Evolutionary conservation across 1,140 invertebrate genomes (phyloP).

Genomic region (Hestina assimilis): DNA sequence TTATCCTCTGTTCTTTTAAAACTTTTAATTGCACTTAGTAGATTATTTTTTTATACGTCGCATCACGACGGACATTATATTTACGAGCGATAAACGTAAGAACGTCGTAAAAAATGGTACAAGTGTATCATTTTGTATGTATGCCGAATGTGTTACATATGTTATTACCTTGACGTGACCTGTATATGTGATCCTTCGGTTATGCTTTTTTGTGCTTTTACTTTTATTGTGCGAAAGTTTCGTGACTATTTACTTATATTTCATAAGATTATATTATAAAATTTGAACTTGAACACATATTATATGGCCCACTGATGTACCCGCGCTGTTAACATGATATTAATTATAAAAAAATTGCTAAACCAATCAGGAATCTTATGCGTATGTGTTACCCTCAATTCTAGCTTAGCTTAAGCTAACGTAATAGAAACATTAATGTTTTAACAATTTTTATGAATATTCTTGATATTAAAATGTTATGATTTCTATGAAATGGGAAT

Average conservation of each 20-base stretch:
- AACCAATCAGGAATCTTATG: too few relatives aligned
- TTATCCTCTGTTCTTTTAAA: conserved; percentile 24
- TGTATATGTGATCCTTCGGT: conserved; percentile 43
- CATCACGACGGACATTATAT: conserved; percentile 14
- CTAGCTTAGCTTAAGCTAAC: too few relatives aligned
- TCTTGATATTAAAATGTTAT: too few relatives aligned
- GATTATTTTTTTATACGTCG: conserved; percentile 24
- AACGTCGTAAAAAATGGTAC: conserved; percentile 12
- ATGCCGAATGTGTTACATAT: conserved; percentile 25
- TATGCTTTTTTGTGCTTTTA: conserved; percentile 60
- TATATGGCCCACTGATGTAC: too few relatives aligned
- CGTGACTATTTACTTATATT: conserved; percentile 38
- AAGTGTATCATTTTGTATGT: conserved; percentile 20
- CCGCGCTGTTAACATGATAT: too few relatives aligned
- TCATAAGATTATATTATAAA: too few relatives aligned
- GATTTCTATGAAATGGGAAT: too few relatives aligned
- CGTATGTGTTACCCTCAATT: too few relatives aligned
- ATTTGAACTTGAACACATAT: too few relatives aligned
- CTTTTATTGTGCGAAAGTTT: conserved; percentile 52
- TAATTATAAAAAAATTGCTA: too few relatives aligned
- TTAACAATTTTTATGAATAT: too few relatives aligned
- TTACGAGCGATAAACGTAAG: conserved; percentile 22
- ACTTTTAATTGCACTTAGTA: conserved; percentile 31
- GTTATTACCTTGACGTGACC: conserved; percentile 24
- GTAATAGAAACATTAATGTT: too few relatives aligned